phyloP scores from a whole-genome alignment of 37 sponge, comb jelly and placozoan genomes.

The Eunapius fragilis region DNA sequence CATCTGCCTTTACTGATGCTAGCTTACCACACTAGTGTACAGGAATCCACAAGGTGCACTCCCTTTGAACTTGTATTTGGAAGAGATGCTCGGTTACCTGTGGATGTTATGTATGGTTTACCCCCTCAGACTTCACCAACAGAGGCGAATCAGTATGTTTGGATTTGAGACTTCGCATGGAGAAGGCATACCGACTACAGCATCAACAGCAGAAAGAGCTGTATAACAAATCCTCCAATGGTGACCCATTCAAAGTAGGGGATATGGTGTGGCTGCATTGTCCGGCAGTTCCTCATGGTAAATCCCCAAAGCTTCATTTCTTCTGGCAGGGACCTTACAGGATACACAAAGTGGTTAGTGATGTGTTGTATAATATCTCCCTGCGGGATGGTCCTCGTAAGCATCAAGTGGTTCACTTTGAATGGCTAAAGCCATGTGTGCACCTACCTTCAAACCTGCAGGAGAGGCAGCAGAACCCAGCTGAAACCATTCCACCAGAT shows the following conservation, averaged over 20 bases:
- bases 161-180: not conserved
- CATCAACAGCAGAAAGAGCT: not conserved
- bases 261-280: not conserved
- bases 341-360: not conserved
- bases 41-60: not conserved
- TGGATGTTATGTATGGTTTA: not conserved
- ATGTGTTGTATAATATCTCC: not conserved
- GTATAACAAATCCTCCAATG: not conserved
- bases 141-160: not conserved
- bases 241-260: not conserved
- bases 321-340: not conserved
- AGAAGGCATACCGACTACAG: not conserved
- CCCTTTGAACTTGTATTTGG: not conserved
- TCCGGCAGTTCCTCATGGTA: not conserved
- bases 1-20: not conserved
- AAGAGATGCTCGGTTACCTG: not conserved
- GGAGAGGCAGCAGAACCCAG: not conserved
- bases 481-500: not conserved
- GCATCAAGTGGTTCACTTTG: not conserved
- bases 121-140: not conserved
- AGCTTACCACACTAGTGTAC: not conserved
- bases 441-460: not conserved
- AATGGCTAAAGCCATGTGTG: not conserved
- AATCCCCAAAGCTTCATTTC: not conserved
- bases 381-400: not conserved